phyloP scores from a whole-genome alignment of 1,140 invertebrate species.

The Homalodisca vitripennis region DNA sequence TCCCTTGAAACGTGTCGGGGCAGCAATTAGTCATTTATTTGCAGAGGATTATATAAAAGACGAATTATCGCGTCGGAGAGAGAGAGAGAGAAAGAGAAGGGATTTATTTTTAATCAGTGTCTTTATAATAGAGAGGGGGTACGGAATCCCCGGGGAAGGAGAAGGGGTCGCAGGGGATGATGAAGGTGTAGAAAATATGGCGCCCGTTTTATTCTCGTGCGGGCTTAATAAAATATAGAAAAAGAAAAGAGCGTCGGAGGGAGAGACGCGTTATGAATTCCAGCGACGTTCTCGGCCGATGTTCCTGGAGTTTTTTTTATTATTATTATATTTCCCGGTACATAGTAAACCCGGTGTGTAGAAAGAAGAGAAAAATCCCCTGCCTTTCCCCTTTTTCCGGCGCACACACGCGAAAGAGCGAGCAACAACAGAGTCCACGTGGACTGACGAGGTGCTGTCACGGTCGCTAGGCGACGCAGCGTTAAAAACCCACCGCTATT shows the following conservation, averaged over 20 bases:
- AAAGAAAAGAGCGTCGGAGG: not conserved
- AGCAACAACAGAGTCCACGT: slow-evolving; percentile 5
- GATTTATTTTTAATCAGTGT: slow-evolving; percentile 30
- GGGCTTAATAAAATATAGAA: slow-evolving; percentile 31
- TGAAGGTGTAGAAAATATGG: slow-evolving; percentile 29
- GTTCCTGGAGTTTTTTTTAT: slow-evolving; percentile 25
- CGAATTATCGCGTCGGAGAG: slow-evolving; percentile 11
- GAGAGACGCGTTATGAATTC: not conserved
- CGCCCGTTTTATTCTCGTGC: slow-evolving; percentile 21
- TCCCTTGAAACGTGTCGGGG: not conserved
- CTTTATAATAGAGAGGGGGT: slow-evolving; percentile 8
- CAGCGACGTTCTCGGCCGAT: not conserved
- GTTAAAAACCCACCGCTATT: slow-evolving; percentile 34
- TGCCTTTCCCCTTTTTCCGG: slow-evolving; percentile 6
- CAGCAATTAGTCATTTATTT: slow-evolving; percentile 16
- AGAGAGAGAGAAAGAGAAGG: no score
- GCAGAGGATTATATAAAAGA: slow-evolving; percentile 16
- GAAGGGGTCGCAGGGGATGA: slow-evolving; percentile 9
- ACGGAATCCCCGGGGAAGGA: slow-evolving; percentile 1
- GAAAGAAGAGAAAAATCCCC: not conserved
- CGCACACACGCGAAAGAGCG: slow-evolving; percentile 20
- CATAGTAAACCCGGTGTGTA: slow-evolving; percentile 22
- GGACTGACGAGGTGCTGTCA: slow-evolving; percentile 40
- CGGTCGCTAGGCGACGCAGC: slow-evolving; percentile 32
- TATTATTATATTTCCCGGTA: slow-evolving; percentile 28